phyloP scores from a whole-genome alignment of 2,113 vertebrate genomes.

The Phaethornis superciliosus region DNA sequence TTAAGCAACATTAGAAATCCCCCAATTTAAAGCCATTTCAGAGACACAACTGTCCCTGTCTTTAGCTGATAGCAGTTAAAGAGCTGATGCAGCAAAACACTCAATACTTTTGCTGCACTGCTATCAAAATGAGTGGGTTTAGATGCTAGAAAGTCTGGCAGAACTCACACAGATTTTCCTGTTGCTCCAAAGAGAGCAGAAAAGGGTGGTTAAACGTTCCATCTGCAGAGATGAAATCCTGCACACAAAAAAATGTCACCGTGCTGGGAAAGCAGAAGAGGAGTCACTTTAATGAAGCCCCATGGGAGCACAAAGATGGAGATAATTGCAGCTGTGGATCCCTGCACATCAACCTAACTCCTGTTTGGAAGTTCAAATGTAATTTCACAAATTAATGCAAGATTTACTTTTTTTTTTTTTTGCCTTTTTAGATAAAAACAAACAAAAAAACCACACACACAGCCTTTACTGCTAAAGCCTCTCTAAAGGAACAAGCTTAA shows the following conservation, averaged over 20 bases:
- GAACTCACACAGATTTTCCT: neutral
- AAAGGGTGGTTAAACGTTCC: neutral
- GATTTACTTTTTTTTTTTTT: neutral
- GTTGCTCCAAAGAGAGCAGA: neutral
- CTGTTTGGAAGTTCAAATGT: neutral
- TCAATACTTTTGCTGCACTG: fast-evolving
- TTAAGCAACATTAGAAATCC: neutral
- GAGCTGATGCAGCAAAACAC: neutral
- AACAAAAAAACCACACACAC: neutral
- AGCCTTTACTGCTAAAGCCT: neutral
- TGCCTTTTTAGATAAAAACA: neutral
- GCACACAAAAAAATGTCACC: neutral
- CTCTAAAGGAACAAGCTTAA: neutral
- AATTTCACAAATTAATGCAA: neutral
- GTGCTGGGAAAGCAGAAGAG: neutral
- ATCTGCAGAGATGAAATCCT: neutral
- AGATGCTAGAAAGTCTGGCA: neutral
- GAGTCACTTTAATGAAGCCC: constrained; percentile 38
- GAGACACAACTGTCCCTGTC: neutral
- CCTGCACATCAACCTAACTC: neutral
- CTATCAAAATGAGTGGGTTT: neutral
- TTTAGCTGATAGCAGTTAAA: neutral
- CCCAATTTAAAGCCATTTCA: neutral
- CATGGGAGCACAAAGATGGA: neutral
- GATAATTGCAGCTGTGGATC: constrained; percentile 43